These are phyloP conservation scores for Drosophila greeni DNA, from an alignment of 2,888 invertebrate genomes.

Conservation along the genomic window DNA sequence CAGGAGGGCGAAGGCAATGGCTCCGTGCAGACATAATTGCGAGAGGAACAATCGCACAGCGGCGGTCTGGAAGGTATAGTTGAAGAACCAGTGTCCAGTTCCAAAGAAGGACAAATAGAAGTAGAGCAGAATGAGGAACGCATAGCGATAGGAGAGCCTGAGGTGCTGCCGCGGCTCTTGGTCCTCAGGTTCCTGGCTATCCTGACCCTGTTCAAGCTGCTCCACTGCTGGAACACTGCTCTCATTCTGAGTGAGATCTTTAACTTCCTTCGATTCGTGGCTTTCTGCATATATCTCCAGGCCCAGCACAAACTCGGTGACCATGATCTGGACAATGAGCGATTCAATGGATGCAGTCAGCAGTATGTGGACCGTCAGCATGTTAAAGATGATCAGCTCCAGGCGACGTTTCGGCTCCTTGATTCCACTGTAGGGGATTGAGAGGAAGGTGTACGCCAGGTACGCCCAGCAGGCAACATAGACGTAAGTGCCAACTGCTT, in stretches of 20 bases:
- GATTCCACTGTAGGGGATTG: constrained; percentile 48
- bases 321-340: constrained; percentile 83
- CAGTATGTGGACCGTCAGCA: constrained; percentile 83
- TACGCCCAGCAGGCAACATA: constrained; percentile 83
- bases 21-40: constrained; percentile 92
- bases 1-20: constrained; percentile 85
- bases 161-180: constrained; percentile 35
- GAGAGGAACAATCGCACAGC: constrained; percentile 94
- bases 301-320: constrained; percentile 64
- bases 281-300: constrained; percentile 8
- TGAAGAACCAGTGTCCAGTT: constrained; percentile 95
- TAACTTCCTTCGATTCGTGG: background rate
- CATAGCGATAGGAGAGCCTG: constrained; percentile 76
- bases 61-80: constrained; percentile 96
- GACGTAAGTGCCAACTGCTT: constrained; percentile 80
- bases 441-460: constrained; percentile 53
- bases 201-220: constrained; percentile 11
- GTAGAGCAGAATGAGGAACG: constrained; percentile 82
- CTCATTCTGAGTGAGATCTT: background rate
- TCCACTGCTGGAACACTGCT: constrained; percentile 3
- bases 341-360: constrained; percentile 88
- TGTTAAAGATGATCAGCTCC: constrained; percentile 81
- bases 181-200: no score
- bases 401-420: constrained; percentile 78
- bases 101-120: constrained; percentile 94